Percentiles rank a stretch among this genome's conserved stretches.
phyloP scores from a whole-genome alignment of 2,797 vertebrate species.

The Pelochelys cantorii region DNA sequence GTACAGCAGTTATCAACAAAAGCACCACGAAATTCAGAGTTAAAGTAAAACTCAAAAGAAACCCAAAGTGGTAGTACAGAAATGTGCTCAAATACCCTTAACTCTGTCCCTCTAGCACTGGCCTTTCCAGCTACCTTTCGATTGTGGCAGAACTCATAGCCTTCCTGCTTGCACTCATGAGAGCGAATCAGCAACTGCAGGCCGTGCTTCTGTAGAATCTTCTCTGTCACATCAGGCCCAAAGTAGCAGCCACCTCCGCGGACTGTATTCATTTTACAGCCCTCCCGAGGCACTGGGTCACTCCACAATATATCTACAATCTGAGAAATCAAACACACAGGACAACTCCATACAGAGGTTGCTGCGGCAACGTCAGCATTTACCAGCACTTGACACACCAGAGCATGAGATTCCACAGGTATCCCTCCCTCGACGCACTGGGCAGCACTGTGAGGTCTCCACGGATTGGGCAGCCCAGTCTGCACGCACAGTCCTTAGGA shows the following conservation, averaged over 20 bases:
- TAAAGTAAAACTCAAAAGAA: not conserved
- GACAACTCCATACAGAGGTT: not conserved
- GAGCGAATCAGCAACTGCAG: conserved; percentile 93
- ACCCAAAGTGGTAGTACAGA: accelerated
- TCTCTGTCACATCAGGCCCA: conserved; percentile 90
- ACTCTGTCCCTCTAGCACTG: accelerated
- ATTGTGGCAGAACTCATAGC: conserved; percentile 93
- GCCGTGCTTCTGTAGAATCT: conserved; percentile 85
- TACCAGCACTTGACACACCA: not conserved
- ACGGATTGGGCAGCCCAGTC: not conserved
- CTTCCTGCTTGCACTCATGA: conserved; percentile 95
- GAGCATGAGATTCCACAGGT: not conserved
- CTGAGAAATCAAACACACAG: conserved; percentile 52
- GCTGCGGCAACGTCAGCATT: not conserved
- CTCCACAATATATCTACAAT: conserved; percentile 94
- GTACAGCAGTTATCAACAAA: not conserved
- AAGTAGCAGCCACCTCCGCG: conserved; percentile 95
- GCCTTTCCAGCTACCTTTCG: conserved; percentile 80
- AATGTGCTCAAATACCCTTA: not conserved
- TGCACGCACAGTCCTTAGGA: not conserved
- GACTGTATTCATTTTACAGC: conserved; percentile 88
- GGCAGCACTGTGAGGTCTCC: not conserved
- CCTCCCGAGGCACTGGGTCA: conserved; percentile 90
- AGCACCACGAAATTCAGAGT: not conserved
- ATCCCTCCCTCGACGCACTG: no score